Evolutionary conservation across 92 coral and sea anemone species (phyloP).

Genomic region (Porites lobata): DNA sequence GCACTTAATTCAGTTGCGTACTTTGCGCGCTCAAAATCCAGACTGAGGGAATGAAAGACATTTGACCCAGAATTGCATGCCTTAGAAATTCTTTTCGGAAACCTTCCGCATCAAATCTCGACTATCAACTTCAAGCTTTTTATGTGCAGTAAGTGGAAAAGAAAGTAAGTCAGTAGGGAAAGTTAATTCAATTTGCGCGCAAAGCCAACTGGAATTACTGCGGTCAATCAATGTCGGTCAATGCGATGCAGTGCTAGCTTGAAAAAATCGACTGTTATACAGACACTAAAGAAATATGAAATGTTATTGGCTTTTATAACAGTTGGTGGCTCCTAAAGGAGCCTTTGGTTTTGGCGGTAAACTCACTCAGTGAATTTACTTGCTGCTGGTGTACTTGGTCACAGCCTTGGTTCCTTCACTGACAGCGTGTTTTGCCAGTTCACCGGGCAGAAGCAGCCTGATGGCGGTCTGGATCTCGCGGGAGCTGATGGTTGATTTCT

Average conservation of each 20-base stretch:
- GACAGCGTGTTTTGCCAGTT: constrained; percentile 90
- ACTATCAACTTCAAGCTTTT: too few species aligned
- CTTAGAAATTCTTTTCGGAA: too few species aligned
- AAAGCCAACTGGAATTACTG: not conserved
- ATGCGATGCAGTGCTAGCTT: too few species aligned
- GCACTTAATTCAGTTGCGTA: too few species aligned
- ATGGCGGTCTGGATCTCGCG: constrained; percentile 91
- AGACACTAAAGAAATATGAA: not conserved
- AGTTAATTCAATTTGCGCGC: too few species aligned
- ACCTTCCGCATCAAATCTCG: too few species aligned
- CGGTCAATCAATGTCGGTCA: too few species aligned
- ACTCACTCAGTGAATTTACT: constrained; percentile 24
- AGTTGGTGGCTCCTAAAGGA: constrained; percentile 90
- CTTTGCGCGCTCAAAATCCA: too few species aligned
- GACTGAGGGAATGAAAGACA: too few species aligned
- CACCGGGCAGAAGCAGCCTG: constrained; percentile 87
- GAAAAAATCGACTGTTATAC: not conserved
- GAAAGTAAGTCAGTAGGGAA: too few species aligned
- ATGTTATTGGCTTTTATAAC: constrained; percentile 8
- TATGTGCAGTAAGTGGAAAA: too few species aligned
- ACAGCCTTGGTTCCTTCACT: constrained; percentile 99
- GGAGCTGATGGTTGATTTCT: constrained; percentile 90
- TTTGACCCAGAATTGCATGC: too few species aligned
- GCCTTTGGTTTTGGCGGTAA: constrained; percentile 72
- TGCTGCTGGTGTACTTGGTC: constrained; percentile 99